Conservation (phyloP, 2,113 vertebrate genomes). For the Rhea americana region DNA sequence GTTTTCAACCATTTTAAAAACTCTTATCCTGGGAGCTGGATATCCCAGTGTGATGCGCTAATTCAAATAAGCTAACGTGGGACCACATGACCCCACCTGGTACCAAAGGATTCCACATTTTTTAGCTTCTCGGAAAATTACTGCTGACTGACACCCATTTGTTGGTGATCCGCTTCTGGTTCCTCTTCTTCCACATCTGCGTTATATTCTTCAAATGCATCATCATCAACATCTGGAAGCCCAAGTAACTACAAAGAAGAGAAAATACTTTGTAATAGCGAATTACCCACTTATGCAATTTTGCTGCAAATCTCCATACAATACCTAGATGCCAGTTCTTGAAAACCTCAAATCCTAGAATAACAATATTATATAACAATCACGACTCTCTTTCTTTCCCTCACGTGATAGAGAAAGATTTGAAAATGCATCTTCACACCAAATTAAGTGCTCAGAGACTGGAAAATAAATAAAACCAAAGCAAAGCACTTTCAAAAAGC, state of each 20-base stretch:
- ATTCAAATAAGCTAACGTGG: slow-evolving; percentile 59
- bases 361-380: background rate
- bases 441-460: slow-evolving; percentile 27
- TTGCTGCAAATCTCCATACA: background rate
- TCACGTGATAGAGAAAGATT: background rate
- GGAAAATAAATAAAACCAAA: slow-evolving; percentile 33
- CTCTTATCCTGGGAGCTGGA: slow-evolving; percentile 65
- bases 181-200: slow-evolving; percentile 96
- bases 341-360: background rate
- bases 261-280: slow-evolving; percentile 42
- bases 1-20: slow-evolving; percentile 48
- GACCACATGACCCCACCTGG: slow-evolving; percentile 64
- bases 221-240: slow-evolving; percentile 94
- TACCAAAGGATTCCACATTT: slow-evolving; percentile 51
- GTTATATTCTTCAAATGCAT: slow-evolving; percentile 96
- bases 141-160: slow-evolving; percentile 99
- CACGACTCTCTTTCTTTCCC: background rate
- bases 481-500: slow-evolving; percentile 9
- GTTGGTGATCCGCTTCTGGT: slow-evolving; percentile 95
- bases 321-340: background rate
- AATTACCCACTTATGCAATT: background rate
- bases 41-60: slow-evolving; percentile 66
- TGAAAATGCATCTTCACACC: slow-evolving; percentile 17
- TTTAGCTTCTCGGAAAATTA: slow-evolving; percentile 71
- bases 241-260: slow-evolving; percentile 87